These are phyloP conservation scores for Acronicta leporina DNA, from an alignment of 2,888 invertebrate genomes.

Conservation along the genomic window DNA sequence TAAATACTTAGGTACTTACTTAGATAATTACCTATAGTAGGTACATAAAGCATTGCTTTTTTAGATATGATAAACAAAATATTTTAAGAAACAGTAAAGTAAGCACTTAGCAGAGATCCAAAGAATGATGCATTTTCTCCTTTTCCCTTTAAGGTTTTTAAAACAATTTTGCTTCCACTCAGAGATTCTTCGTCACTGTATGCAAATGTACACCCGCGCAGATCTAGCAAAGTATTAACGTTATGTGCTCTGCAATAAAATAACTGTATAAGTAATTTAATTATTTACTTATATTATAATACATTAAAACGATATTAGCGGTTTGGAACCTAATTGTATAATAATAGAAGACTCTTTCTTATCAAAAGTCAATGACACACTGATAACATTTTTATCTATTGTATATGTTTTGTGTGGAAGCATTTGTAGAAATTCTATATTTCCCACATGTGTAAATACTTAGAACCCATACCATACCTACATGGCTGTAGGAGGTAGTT, in stretches of 20 bases:
- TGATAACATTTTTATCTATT: constrained; percentile 84
- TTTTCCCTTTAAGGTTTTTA: constrained; percentile 85
- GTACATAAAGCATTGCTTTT: too few species aligned
- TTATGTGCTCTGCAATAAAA: constrained; percentile 83
- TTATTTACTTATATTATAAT: constrained; percentile 47
- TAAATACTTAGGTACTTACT: too few species aligned
- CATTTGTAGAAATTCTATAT: neutral
- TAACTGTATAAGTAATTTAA: constrained; percentile 18
- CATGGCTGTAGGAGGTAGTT: too few species aligned
- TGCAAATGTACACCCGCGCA: constrained; percentile 89
- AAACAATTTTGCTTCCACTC: constrained; percentile 87
- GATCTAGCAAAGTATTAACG: constrained; percentile 88
- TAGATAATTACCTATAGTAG: too few species aligned
- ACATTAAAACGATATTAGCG: constrained; percentile 63
- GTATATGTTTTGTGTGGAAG: constrained; percentile 61
- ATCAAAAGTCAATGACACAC: constrained; percentile 81
- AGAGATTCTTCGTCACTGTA: constrained; percentile 87
- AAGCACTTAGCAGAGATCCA: constrained; percentile 87
- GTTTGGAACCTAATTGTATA: constrained; percentile 72
- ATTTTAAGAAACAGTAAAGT: neutral
- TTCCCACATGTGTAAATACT: too few species aligned
- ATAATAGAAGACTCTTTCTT: constrained; percentile 76
- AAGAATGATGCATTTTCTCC: constrained; percentile 90
- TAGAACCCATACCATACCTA: too few species aligned
- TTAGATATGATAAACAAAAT: neutral